Conservation (phyloP, 2,113 vertebrate genomes). For the Puffinus mauretanicus region DNA sequence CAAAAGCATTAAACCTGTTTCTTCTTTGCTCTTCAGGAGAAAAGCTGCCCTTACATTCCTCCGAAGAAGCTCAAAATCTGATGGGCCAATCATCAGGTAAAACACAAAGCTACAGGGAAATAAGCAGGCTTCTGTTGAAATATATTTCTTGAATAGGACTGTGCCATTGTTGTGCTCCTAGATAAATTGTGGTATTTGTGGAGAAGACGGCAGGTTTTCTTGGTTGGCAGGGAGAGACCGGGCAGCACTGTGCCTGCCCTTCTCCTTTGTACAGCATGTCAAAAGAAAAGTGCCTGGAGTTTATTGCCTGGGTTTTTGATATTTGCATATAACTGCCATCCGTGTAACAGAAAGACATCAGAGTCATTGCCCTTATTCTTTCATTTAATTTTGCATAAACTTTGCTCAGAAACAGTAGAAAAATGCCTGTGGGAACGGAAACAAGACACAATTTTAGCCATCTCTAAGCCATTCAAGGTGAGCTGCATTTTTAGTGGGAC, state of each 20-base stretch:
- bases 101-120: slow-evolving; percentile 54
- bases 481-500: background rate
- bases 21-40: slow-evolving; percentile 88
- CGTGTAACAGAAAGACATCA: background rate
- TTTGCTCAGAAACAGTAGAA: background rate
- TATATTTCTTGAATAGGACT: background rate
- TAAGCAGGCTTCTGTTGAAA: background rate
- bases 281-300: background rate
- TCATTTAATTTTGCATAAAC: slow-evolving; percentile 6
- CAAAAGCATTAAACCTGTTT: slow-evolving; percentile 81
- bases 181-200: background rate
- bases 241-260: background rate
- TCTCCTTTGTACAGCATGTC: background rate
- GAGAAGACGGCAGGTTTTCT: background rate
- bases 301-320: background rate
- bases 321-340: background rate
- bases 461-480: background rate
- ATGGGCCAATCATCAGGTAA: slow-evolving; percentile 86
- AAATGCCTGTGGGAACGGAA: background rate
- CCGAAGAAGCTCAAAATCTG: slow-evolving; percentile 88
- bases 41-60: slow-evolving; percentile 88
- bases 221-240: background rate
- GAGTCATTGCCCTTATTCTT: background rate
- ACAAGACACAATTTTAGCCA: background rate
- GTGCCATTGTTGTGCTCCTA: background rate